Base-by-base conservation (phyloP, 2,888 invertebrate genomes). In the Rhingia rostrata region DNA sequence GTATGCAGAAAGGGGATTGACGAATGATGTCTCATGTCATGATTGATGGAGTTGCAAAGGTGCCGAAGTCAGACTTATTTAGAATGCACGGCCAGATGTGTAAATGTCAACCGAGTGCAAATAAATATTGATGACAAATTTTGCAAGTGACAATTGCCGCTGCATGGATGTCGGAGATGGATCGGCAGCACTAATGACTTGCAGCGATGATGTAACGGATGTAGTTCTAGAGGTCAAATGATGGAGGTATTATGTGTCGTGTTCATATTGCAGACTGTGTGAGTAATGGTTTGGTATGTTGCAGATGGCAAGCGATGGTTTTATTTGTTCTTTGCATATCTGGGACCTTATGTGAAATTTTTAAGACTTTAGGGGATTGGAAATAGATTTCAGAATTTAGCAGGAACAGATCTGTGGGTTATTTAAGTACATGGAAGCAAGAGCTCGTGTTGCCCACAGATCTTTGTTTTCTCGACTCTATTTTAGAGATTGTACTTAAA, bases 11-110 rank as follows among this genome's bases (percentile, higher is more conserved):
- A 60, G 53, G 7, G 33, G 53, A 43, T 69, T 70, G 69, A 69
- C 66, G 33, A 66, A 77, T 66, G 60, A 30, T 35, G 35, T 64
- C 45, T 53, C 14, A 64, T 35, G 53, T 33, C 33, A 6, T 49
- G 70, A 77, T 77, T 70, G 51, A 82, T 72, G 66, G 43, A 43
- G 39, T 58, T 9, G 43, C 49, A 56, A 30, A 60, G 56, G 61
- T 58, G 37, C 74, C 74, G 63, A 63, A 14, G n/a, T 66, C 9
- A 33, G 37, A 39, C 45, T 72, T 22, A 43, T 66, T 63, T 64
- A 43, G 30, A 66, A 75, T 72, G 60, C 51, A 47, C 6, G 45
- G 47, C 9, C 37, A 37, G 22, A 69, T 47, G 12, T 6, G 30
- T 9, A 58, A 53, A 53, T 54, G 43, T 43, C 41, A 30, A 49